These are phyloP conservation scores for Gymnopithys bicolor DNA, from an alignment of 2,797 vertebrate species.

Conservation along the genomic window DNA sequence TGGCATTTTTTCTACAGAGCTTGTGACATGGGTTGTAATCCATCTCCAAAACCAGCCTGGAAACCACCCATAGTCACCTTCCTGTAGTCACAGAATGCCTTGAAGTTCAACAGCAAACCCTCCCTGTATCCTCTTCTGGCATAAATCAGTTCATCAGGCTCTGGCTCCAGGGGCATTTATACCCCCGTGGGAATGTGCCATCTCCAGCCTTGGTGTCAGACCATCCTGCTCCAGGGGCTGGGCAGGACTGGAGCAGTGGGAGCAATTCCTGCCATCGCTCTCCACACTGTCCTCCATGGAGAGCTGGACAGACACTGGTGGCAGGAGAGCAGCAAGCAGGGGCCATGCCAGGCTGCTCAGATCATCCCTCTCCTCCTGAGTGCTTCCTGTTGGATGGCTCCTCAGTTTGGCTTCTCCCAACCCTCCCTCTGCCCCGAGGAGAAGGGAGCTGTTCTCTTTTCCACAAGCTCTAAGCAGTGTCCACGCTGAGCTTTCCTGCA, in stretches of 20 bases:
- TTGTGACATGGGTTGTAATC: not conserved
- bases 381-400: not conserved
- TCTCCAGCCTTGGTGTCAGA: not conserved
- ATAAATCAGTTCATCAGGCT: not conserved
- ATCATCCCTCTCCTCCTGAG: not conserved
- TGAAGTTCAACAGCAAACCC: not conserved
- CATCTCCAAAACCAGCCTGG: not conserved
- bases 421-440: not conserved
- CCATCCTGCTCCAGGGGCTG: not conserved
- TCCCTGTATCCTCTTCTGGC: not conserved
- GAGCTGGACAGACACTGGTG: not conserved
- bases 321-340: not conserved
- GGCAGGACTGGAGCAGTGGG: not conserved
- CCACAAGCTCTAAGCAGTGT: not conserved
- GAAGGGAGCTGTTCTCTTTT: not conserved
- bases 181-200: not conserved
- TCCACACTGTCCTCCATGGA: not conserved
- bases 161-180: not conserved
- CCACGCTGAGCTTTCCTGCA: not conserved
- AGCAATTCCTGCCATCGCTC: not conserved
- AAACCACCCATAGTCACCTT: not conserved
- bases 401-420: not conserved
- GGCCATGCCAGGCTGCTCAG: not conserved
- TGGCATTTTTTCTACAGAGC: not conserved
- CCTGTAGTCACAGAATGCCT: fast-evolving